Evolutionary conservation across 2,113 vertebrate genomes (phyloP), one percentile per base, ranked within the genome.

Genomic region (Dasyurus viverrinus): DNA sequence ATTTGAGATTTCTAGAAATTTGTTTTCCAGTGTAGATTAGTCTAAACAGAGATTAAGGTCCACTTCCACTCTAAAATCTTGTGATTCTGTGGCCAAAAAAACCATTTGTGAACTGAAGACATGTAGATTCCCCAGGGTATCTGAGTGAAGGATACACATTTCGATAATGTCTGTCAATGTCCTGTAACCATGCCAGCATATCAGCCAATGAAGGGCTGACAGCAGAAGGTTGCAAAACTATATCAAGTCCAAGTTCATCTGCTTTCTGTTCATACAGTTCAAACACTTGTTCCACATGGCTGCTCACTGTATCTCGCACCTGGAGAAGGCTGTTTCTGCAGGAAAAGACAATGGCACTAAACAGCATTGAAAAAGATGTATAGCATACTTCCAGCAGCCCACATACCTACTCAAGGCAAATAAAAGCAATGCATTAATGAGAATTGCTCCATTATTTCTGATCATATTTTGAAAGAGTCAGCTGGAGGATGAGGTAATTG

Each of bases 181-280:
- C 99, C 94, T 99, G 99, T 95, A 99, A 97, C 99, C 99, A 99
- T 95, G 99, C 99, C 97, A 99, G 91, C 98, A 99, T 99, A 54
- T 99, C 99, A 0, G 99, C 98, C 95, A 99, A 93, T 0, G 99
- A 99, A 0, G 99, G 99, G 53, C 97, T 97, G n/a, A 93, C 47
- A 3, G 96, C 97, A 0, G 99, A 99, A 0, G 99, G 98, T 95
- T 97, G 94, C 0, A 99, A 98, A 2, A 97, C 93, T 0, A 30
- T 94, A 1, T 84, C 57, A 0, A 99, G 92, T 90, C 98, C 97
- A 27, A 99, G 94, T 0, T 26, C 36, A 1, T 98, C 97, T 22
- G 97, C 84, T 0, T 97, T 97, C 90, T 98, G 98, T 95, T 99
- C 98, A 8, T 99, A 99, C 54, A 98, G 48, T 97, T 99, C 98